Evolutionary conservation across 2,888 invertebrate genomes (phyloP), one percentile per base, ranked within the genome.

Genomic region (Eupelmus urozonus): DNA sequence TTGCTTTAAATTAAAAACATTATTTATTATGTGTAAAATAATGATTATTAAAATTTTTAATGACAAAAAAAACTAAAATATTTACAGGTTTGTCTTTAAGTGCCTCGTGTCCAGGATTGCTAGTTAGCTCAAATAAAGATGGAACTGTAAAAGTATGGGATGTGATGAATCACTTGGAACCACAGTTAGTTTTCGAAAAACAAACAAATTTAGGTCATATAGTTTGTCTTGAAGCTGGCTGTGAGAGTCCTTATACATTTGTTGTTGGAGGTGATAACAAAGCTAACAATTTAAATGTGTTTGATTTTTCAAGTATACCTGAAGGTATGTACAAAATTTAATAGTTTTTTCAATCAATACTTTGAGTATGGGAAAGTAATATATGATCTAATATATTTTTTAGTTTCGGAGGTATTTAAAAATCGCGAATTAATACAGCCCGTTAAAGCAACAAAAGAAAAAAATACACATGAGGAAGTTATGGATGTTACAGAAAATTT

Each of bases 71-170:
- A 16, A 53, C 20, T 63, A 27, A 57, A 66, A 80, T 49, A 51
- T 76, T 81, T 82, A 23, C 90, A 91, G 95, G 96, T 84, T 90
- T 97, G 42, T 92, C 93, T 76, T 90, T 96, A 63, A 96, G 96
- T 87, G 91, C 92, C 0, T 91, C 92, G 73, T 93, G 95, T 77
- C 94, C 94, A 0, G 95, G 95, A 2, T 90, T 96, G 63, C 90
- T 98, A 86, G 92, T 96, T 1, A 96, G 96, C 0, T 92, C 94
- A 0, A 94, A 96, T 5, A 93, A 94, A 1, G 97, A 98, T 87
- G 95, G 95, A 80, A 91, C 92, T n/a, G 88, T 97, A 2, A 97
- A 97, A 91, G 93, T 95, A 0, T 98, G 98, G 98, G 97, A 98
- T 85, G 82, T 87, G n/a, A 65, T 83, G 76, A 85, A 90, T 34